A percentile compares a stretch with the other conserved stretches of the same genome.
These are phyloP conservation scores for Osmerus mordax DNA, from an alignment of 2,113 vertebrate genomes.

Conservation along the genomic window DNA sequence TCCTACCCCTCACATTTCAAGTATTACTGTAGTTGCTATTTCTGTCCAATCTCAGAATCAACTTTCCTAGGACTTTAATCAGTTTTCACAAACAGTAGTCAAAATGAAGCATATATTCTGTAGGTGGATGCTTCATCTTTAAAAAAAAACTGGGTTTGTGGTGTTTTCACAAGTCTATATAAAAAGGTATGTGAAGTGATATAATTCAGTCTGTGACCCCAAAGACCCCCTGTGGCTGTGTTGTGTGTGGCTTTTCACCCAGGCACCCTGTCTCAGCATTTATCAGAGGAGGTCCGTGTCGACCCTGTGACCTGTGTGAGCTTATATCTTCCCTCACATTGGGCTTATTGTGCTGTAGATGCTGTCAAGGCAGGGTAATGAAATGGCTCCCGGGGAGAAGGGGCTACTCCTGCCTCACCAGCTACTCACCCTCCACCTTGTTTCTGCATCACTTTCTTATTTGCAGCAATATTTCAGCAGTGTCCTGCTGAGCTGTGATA, in stretches of 20 bases:
- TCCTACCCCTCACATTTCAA: not conserved
- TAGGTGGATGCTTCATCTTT: too few species aligned
- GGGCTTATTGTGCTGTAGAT: constrained; percentile 24
- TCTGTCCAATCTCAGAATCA: too few species aligned
- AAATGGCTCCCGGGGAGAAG: constrained; percentile 53
- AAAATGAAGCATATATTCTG: too few species aligned
- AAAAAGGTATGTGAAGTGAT: constrained; percentile 39
- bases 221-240: constrained; percentile 30
- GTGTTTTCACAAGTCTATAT: constrained; percentile 14
- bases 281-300: constrained; percentile 40
- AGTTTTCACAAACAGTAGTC: too few species aligned
- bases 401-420: constrained; percentile 31
- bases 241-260: constrained; percentile 22
- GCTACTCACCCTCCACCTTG: constrained; percentile 37
- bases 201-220: constrained; percentile 25
- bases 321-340: constrained; percentile 49
- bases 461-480: constrained; percentile 54
- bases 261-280: constrained; percentile 47
- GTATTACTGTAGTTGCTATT: not conserved
- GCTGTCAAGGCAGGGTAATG: constrained; percentile 60
- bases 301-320: constrained; percentile 46
- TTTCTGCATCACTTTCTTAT: constrained; percentile 61
- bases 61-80: too few species aligned
- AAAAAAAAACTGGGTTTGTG: too few species aligned
- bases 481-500: constrained; percentile 59